Evolutionary conservation across 2,797 vertebrate species (phyloP).

Genomic region (Pseudochirops cupreus): DNA sequence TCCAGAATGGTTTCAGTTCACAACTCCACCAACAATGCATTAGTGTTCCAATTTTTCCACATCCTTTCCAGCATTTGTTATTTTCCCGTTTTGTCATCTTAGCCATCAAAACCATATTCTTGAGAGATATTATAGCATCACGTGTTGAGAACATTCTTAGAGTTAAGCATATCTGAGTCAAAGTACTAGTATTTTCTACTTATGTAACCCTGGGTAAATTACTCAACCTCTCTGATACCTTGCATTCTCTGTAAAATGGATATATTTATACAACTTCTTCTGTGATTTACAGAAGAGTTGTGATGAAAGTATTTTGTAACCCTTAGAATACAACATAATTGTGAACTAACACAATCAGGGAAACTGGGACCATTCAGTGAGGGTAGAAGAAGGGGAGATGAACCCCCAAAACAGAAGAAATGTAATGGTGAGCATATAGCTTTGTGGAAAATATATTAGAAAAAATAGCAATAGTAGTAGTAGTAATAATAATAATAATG

Average conservation of each 20-base stretch:
- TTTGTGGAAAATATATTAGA: background rate
- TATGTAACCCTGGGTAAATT: background rate
- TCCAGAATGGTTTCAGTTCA: no score
- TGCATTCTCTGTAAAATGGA: background rate
- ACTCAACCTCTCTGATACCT: background rate
- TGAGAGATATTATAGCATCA: background rate
- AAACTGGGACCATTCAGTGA: background rate
- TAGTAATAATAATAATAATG: background rate
- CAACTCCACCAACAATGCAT: no score
- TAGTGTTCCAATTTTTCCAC: no score
- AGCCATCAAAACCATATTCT: background rate
- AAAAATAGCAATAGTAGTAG: background rate
- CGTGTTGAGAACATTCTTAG: background rate
- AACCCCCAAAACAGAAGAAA: background rate
- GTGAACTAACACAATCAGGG: background rate
- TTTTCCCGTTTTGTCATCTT: no score
- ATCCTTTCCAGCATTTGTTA: no score
- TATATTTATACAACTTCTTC: background rate
- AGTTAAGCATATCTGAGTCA: background rate
- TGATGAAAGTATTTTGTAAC: background rate
- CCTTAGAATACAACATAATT: background rate
- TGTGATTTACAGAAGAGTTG: background rate
- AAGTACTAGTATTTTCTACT: background rate
- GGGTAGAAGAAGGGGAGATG: background rate
- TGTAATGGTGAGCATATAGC: background rate